Conservation (phyloP, 23 tunicate genomes). For the Aplidium turbinatum region DNA sequence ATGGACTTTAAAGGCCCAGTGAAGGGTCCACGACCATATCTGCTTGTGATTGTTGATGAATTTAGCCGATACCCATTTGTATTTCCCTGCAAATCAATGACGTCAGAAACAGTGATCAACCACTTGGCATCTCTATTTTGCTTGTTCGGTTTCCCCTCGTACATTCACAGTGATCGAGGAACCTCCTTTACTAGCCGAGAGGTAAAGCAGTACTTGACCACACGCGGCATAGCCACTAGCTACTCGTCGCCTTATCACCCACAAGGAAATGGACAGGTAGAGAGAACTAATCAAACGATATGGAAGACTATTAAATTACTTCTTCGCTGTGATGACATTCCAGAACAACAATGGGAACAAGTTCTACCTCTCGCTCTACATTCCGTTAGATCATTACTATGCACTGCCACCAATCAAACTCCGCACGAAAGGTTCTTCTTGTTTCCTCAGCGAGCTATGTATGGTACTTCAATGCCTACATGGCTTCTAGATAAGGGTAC, state of each 20-base stretch:
- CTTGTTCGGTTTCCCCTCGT: not conserved
- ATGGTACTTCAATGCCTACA: too few relatives aligned
- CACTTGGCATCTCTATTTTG: not conserved
- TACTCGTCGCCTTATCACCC: constrained; percentile 16
- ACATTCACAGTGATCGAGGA: constrained; percentile 31
- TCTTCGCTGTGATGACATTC: too few relatives aligned
- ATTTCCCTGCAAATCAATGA: constrained; percentile 17
- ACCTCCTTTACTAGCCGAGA: constrained; percentile 20
- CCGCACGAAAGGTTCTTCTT: too few relatives aligned
- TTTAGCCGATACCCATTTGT: constrained; percentile 21
- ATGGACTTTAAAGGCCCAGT: constrained; percentile 16
- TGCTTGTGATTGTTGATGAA: not conserved
- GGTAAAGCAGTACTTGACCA: constrained; percentile 11
- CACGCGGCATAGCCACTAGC: constrained; percentile 34
- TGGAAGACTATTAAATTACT: constrained; percentile 26
- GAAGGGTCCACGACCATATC: not conserved
- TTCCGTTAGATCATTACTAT: constrained; percentile 4
- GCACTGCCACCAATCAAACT: not conserved
- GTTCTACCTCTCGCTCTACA: too few relatives aligned
- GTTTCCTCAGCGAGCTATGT: not conserved
- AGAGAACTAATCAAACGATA: constrained; percentile 18
- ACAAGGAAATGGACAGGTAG: constrained; percentile 12
- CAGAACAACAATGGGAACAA: too few relatives aligned
- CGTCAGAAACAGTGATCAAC: not conserved
- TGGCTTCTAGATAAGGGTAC: not conserved